Evolutionary conservation across 2,888 invertebrate genomes (phyloP), one percentile per base, ranked within the genome.

Genomic region (Eupithecia dodoneata): DNA sequence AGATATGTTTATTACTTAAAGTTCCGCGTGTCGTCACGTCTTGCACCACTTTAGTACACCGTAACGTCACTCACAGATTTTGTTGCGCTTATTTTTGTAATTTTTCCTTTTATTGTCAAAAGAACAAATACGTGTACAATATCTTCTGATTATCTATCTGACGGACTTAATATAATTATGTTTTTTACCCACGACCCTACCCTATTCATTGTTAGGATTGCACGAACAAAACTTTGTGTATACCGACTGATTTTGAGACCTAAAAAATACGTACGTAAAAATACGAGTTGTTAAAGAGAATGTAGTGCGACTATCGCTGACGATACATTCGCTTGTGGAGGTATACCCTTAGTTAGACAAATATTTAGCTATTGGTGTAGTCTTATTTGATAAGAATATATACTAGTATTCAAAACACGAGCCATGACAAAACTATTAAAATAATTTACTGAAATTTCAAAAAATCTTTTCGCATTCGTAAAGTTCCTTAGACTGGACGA

Each of bases 351-450:
- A 63, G 10, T 63, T 63, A 63, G 4, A 30, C 12, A 59, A 59
- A 18, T 63, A 63, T 63, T 30, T 4, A 63, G 4, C 0, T 63
- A 30, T 30, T 10, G 12, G 30, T n/a, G 13, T n/a, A 30, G 30
- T 63, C 3, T 18, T 9, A 42, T 66, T 66, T 66, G 66, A 42
- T 66, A 66, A 30, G 63, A 63, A 41, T 66, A 42, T 66, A 42
- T 66, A 49, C 71, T 75, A 75, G 71, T 75, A 52, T 15, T n/a
- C 18, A 44, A 63, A 63, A 47, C 47, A 75, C 71, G 71, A 71
- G 44, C 44, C 72, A 65, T 70, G 71, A 73, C 9, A 63, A 72
- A 52, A 75, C 49, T 49, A 71, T 75, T 66, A n/a, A 12, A 52
- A 65, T 41, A 30, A 12, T n/a, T 18, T 2, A 18, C 18, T 10